Evolutionary conservation across 2,797 vertebrate species (phyloP).

Genomic region (Moxostoma hubbsi): DNA sequence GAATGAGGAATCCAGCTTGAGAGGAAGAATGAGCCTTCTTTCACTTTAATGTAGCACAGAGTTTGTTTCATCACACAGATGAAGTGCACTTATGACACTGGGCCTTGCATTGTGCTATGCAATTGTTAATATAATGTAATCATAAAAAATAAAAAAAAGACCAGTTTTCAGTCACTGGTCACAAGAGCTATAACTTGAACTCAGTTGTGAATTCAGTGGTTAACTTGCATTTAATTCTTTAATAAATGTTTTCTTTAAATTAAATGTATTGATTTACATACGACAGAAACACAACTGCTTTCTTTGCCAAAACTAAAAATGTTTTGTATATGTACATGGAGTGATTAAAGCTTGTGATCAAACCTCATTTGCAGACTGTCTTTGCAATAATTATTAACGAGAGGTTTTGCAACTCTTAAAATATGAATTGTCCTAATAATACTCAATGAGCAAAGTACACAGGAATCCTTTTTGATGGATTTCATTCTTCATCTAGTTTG

Average conservation of each 20-base stretch:
- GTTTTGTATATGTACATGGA: slow-evolving; percentile 52
- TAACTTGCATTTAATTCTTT: slow-evolving; percentile 46
- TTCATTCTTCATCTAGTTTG: no score
- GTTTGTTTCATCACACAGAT: slow-evolving; percentile 21
- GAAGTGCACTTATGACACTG: slow-evolving; percentile 52
- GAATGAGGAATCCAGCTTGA: slow-evolving; percentile 30
- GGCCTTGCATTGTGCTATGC: slow-evolving; percentile 56
- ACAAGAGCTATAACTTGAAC: slow-evolving; percentile 56
- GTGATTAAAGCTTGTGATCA: slow-evolving; percentile 53
- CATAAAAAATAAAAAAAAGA: slow-evolving; percentile 24
- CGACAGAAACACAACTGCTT: slow-evolving; percentile 32
- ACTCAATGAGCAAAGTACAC: no score
- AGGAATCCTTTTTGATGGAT: no score
- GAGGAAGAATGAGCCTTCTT: slow-evolving; percentile 42
- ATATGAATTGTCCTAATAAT: no score
- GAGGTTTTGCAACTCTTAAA: no score
- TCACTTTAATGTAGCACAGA: slow-evolving; percentile 53
- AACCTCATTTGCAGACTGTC: not conserved
- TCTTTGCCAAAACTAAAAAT: slow-evolving; percentile 47
- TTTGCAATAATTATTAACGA: not conserved
- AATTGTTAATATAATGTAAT: slow-evolving; percentile 54
- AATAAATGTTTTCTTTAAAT: slow-evolving; percentile 25
- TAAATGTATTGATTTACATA: slow-evolving; percentile 38
- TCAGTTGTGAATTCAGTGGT: slow-evolving; percentile 38
- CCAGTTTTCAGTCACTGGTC: slow-evolving; percentile 45